A percentile compares a stretch with the other conserved stretches of the same genome.
phyloP scores from a whole-genome alignment of 2,113 vertebrate species.

The Dromaius novaehollandiae region DNA sequence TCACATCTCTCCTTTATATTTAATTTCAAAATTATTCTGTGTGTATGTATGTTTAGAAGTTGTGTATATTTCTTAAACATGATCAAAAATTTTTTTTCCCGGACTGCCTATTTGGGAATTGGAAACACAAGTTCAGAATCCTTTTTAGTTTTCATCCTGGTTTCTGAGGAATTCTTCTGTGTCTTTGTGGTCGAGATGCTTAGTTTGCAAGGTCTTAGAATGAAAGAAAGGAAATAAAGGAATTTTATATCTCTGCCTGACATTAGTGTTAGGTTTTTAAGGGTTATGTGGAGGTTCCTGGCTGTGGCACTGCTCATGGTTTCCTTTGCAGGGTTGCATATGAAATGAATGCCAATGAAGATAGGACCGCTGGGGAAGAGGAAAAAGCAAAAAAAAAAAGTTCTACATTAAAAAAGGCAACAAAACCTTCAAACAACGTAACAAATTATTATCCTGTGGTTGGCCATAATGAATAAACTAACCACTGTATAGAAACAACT shows the following conservation, averaged over 20 bases:
- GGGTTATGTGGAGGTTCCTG: not conserved
- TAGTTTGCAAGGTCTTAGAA: conserved; percentile 10
- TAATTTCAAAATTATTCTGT: not conserved
- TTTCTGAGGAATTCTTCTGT: not conserved
- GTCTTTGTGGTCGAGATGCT: not conserved
- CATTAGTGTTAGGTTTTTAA: not conserved
- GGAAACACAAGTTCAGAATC: not conserved
- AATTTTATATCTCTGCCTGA: not conserved
- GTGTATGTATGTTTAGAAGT: not conserved
- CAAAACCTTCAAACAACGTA: not conserved
- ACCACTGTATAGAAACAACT: not conserved
- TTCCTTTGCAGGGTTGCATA: not conserved
- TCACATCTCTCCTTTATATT: not conserved
- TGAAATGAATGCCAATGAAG: not conserved
- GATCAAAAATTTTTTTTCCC: not conserved
- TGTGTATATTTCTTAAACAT: not conserved
- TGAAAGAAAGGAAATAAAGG: not conserved
- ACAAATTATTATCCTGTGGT: not conserved
- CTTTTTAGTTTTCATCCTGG: not conserved
- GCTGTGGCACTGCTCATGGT: not conserved
- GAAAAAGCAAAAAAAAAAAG: not conserved
- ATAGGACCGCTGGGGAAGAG: not conserved
- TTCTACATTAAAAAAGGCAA: not conserved
- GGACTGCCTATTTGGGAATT: not conserved
- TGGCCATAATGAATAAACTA: not conserved